A percentile compares a stretch with the other conserved stretches of the same genome.
These are phyloP conservation scores for Benthosema pterotum DNA, from an alignment of 2,797 vertebrate species.

Conservation along the genomic window DNA sequence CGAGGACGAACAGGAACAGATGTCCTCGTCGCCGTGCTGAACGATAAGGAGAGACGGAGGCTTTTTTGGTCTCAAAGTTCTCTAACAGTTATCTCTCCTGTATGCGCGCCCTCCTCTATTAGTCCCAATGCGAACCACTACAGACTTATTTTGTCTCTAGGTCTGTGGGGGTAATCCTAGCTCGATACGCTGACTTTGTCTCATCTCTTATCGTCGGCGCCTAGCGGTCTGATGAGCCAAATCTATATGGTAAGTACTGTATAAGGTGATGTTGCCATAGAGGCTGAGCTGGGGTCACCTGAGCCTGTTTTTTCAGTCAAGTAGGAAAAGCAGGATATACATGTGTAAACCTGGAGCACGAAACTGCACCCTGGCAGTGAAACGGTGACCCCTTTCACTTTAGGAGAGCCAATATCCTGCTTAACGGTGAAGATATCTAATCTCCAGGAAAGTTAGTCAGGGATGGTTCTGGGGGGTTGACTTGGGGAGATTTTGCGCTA, in stretches of 20 bases:
- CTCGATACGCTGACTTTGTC: not conserved
- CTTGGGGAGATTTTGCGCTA: no score
- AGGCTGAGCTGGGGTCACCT: not conserved
- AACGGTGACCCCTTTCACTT: not conserved
- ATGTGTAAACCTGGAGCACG: not conserved
- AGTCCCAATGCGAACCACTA: no score
- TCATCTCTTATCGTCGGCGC: slow-evolving; percentile 12
- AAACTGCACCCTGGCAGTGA: slow-evolving; percentile 6
- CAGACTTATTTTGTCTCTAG: no score
- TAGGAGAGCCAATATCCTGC: not conserved
- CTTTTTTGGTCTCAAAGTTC: no score
- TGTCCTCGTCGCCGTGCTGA: slow-evolving; percentile 93
- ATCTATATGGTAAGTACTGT: no score
- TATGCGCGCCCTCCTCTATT: no score
- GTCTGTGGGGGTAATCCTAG: not conserved
- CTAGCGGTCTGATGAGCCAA: slow-evolving; percentile 1
- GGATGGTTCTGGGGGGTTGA: not conserved
- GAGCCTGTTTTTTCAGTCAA: not conserved
- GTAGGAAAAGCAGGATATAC: not conserved
- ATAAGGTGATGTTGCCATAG: slow-evolving; percentile 1
- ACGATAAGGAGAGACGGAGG: no score
- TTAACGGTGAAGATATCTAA: not conserved
- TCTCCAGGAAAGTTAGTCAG: slow-evolving; percentile 5
- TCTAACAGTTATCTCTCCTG: no score
- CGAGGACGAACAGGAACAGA: slow-evolving; percentile 90